phyloP scores from a whole-genome alignment of 2,113 vertebrate genomes.

The Talpa occidentalis region DNA sequence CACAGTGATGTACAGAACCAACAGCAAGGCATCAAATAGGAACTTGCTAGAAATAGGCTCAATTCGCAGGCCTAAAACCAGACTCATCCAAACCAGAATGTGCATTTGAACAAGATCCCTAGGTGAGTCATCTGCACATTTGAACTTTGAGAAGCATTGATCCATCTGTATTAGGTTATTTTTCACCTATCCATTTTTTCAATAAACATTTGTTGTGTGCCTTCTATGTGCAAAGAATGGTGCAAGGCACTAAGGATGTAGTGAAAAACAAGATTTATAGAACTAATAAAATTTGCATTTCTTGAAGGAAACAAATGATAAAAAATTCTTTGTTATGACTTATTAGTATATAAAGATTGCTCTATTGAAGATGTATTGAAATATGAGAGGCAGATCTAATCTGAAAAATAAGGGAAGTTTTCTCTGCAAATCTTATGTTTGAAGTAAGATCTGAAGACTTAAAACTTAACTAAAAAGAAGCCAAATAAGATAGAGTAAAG shows the following conservation, averaged over 20 bases:
- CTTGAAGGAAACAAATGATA: not conserved
- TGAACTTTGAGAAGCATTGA: not conserved
- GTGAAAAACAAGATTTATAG: constrained; percentile 9
- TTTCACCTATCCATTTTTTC: not conserved
- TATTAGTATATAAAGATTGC: constrained; percentile 6
- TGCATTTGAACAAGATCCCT: constrained; percentile 57
- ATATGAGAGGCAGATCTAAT: not conserved
- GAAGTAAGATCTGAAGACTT: constrained; percentile 18
- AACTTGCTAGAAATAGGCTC: constrained; percentile 47
- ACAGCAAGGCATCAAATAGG: constrained; percentile 48
- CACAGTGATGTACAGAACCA: constrained; percentile 22
- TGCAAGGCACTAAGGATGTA: not conserved
- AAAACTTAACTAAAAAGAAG: not conserved
- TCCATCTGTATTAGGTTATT: not conserved
- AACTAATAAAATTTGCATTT: constrained; percentile 11
- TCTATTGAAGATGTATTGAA: not conserved
- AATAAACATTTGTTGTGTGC: constrained; percentile 46
- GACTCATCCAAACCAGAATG: constrained; percentile 47
- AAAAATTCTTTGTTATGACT: constrained; percentile 1
- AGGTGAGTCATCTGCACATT: not conserved
- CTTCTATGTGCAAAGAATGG: constrained; percentile 22
- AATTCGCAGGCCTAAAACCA: not conserved
- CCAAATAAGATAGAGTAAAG: not conserved
- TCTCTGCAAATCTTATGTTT: constrained; percentile 48
- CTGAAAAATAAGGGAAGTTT: not conserved